Evolutionary conservation across 2,113 vertebrate species (phyloP).

Genomic region (Forbesichthys papilliferus): DNA sequence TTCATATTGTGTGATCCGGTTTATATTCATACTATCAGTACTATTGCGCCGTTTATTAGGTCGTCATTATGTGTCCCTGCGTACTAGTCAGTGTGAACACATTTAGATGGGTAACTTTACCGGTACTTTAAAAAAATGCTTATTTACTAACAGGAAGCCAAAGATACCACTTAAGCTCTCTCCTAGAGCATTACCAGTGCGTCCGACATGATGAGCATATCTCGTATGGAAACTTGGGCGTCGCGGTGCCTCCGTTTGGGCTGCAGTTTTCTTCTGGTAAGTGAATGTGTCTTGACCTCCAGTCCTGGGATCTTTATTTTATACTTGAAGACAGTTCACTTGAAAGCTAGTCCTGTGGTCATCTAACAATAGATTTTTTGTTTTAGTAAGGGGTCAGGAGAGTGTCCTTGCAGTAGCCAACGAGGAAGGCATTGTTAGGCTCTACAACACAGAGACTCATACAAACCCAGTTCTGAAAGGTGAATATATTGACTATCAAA

Average conservation of each 20-base stretch:
- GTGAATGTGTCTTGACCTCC: neutral
- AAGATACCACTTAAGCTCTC: conserved; percentile 78
- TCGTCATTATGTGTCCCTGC: neutral
- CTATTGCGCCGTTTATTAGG: neutral
- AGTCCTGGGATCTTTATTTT: neutral
- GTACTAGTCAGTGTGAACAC: neutral
- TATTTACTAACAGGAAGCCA: conserved; percentile 54
- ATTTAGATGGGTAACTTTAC: neutral
- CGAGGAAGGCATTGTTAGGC: conserved; percentile 90
- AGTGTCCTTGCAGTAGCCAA: conserved; percentile 88
- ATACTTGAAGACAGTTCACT: neutral
- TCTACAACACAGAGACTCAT: conserved; percentile 86
- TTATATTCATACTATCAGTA: neutral
- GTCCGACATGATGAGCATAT: conserved; percentile 82
- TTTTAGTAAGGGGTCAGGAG: conserved; percentile 74
- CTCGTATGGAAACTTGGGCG: conserved; percentile 83
- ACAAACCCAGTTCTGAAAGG: conserved; percentile 83
- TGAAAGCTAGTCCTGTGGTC: neutral
- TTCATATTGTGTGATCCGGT: neutral
- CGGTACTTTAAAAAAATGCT: too few relatives aligned
- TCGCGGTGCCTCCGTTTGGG: conserved; percentile 91
- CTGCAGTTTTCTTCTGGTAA: conserved; percentile 89
- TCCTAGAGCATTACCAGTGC: conserved; percentile 84
- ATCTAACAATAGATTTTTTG: conserved; percentile 4
- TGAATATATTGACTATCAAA: conserved; percentile 36